Evolutionary conservation across 1,140 invertebrate species (phyloP), one percentile per base, ranked within the genome.

Genomic region (Myzus persicae): DNA sequence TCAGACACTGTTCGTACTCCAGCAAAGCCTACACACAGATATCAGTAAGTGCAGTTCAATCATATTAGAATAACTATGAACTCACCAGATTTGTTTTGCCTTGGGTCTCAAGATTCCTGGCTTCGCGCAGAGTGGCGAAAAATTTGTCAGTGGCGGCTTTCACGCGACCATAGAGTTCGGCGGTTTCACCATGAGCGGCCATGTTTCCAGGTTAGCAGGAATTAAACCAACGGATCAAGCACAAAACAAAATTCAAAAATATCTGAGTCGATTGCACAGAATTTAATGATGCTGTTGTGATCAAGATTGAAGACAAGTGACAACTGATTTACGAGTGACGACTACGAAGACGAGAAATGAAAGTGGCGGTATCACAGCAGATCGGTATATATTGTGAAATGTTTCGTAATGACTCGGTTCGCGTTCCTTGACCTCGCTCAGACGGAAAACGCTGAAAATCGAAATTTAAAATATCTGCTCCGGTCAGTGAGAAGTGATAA

Each of bases 1-100:
- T 85, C 14, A 93, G 42, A 54, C 91, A 93, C 44, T 93, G 76
- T 84, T 93, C 91, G 9, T 93, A 93, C 1, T 85, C 81, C 36
- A 93, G 42, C 84, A 93, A 84, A 31, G 91, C 91, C 91, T 93
- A 51, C 26, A 2, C 26, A 91, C 31, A 14, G 22, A 89, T 67
- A 26, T 6, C 46, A 84, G 85, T n/a, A 88, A n/a, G 31, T 38
- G 20, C 5, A n/a, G 31, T 87, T 26, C 20, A 22, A 48, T 22
- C 5, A 36, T 88, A 48, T n/a, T n/a, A 7, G 0, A 42, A 87
- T n/a, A 46, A 46, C 5, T n/a, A 44, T 4, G n/a, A 5, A 93
- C 91, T 93, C 42, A 93, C 91, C 31, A 54, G 1, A 54, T 93
- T 93, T 2, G 36, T 84, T 54, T 85, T 93, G 7, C 76, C 76